Evolutionary conservation across 2,797 vertebrate species (phyloP).

Genomic region (Myotis myotis): DNA sequence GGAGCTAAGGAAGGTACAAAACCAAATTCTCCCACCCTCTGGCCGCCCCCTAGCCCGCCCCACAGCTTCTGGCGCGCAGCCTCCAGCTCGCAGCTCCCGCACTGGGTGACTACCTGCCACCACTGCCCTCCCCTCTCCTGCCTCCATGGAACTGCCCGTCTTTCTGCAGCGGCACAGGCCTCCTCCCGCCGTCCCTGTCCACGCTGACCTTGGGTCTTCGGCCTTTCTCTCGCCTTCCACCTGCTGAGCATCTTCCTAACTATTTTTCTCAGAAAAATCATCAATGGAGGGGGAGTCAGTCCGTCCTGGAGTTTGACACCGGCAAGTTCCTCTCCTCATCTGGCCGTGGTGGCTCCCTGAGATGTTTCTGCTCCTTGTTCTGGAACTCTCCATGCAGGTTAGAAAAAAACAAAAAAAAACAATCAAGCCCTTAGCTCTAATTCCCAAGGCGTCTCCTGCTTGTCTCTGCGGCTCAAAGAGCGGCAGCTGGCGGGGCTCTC

Average conservation of each 20-base stretch:
- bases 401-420: too few species aligned
- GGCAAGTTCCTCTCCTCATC: background rate
- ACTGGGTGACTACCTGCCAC: background rate
- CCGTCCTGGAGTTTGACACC: background rate
- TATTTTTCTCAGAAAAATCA: background rate
- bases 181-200: background rate
- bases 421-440: background rate
- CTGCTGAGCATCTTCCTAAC: background rate
- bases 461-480: background rate
- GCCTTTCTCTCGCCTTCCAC: background rate
- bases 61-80: background rate
- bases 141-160: too few species aligned
- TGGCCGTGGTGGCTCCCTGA: background rate
- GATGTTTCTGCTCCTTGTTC: background rate
- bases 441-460: background rate
- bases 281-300: background rate
- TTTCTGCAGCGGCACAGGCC: background rate
- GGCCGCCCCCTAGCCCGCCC: background rate
- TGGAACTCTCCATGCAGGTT: background rate
- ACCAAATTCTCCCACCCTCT: background rate
- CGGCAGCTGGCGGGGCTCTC: background rate
- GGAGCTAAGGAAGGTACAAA: background rate
- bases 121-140: background rate
- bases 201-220: background rate
- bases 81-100: background rate